These are phyloP conservation scores for Myotis myotis DNA, from an alignment of 2,797 vertebrate genomes.

Conservation along the genomic window DNA sequence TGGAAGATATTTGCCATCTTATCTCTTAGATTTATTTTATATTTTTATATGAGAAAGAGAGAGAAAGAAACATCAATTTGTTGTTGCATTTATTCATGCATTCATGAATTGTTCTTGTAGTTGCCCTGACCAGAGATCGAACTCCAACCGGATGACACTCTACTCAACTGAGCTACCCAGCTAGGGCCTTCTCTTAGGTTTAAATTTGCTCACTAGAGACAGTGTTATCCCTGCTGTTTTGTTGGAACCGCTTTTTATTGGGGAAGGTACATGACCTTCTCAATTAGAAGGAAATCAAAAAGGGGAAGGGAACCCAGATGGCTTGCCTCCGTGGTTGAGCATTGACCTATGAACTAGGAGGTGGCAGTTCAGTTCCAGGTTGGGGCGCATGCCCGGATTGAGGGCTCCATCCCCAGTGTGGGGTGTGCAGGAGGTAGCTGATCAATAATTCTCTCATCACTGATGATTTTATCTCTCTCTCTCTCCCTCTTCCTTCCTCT, in stretches of 20 bases:
- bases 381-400: no score
- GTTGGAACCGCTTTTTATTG: not conserved
- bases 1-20: not conserved
- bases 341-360: no score
- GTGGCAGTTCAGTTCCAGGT: no score
- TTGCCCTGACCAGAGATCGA: not conserved
- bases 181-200: not conserved
- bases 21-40: not conserved
- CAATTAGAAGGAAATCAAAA: not conserved
- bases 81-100: not conserved
- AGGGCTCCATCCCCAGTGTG: no score
- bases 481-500: no score
- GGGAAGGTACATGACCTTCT: not conserved
- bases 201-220: not conserved
- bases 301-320: not conserved
- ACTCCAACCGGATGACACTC: not conserved
- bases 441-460: no score
- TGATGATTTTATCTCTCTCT: no score
- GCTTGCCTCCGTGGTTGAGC: no score
- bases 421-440: no score
- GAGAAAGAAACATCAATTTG: not conserved
- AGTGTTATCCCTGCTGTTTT: not conserved
- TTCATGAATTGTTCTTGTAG: not conserved
- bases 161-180: not conserved
- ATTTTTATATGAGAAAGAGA: not conserved